These are phyloP conservation scores for Dastarcus helophoroides DNA, from an alignment of 2,888 invertebrate species.

Conservation along the genomic window DNA sequence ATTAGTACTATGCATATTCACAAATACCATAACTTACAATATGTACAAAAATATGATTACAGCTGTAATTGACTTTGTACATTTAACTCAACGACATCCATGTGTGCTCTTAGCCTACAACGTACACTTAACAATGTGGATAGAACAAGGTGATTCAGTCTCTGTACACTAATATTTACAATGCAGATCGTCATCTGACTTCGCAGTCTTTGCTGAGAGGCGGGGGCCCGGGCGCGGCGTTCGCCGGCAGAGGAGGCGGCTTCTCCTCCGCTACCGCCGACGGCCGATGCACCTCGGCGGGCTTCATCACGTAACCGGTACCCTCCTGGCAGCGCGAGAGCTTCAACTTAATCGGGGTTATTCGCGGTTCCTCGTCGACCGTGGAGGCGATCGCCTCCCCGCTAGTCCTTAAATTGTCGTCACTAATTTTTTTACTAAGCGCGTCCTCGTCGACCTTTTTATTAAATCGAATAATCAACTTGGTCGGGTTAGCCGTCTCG, in stretches of 20 bases:
- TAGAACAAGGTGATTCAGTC: conserved; percentile 19
- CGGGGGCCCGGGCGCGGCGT: conserved; percentile 39
- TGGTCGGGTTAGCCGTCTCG: conserved; percentile 48
- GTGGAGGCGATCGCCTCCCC: conserved; percentile 39
- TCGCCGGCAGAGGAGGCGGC: conserved; percentile 22
- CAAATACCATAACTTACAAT: conserved; percentile 40
- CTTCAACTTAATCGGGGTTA: conserved; percentile 75
- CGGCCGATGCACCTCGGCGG: conserved; percentile 23
- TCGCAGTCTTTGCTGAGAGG: conserved; percentile 71
- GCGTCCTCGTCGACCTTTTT: conserved; percentile 42
- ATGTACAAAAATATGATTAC: conserved; percentile 47
- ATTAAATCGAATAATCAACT: conserved; percentile 65
- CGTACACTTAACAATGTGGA: conserved; percentile 32
- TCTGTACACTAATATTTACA: too few relatives aligned
- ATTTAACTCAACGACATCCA: conserved; percentile 25
- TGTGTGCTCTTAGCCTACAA: conserved; percentile 23
- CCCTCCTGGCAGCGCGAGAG: conserved; percentile 71
- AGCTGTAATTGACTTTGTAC: conserved; percentile 47
- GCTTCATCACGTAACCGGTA: conserved; percentile 52
- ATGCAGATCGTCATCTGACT: conserved; percentile 89
- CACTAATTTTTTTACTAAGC: conserved; percentile 9
- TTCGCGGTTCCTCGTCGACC: conserved; percentile 39
- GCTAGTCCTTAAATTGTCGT: conserved; percentile 11
- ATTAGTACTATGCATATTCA: conserved; percentile 39
- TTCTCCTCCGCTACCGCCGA: conserved; percentile 26